Percentiles rank a stretch among this genome's conserved stretches.
Conservation (phyloP, 1,140 invertebrate genomes). For the Lithobius niger region DNA sequence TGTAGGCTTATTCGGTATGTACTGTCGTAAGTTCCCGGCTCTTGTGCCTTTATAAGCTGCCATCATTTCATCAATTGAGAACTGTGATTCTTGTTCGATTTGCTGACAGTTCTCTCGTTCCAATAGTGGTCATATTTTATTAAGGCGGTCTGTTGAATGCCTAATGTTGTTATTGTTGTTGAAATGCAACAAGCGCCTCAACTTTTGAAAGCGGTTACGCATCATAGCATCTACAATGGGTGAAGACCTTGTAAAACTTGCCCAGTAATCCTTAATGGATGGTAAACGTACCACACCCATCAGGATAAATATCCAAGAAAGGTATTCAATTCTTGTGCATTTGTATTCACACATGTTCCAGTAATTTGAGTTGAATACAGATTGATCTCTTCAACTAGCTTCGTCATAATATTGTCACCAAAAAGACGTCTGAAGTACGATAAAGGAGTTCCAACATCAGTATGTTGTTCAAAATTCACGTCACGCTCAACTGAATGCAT, state of each 20-base stretch:
- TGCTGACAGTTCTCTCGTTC: not conserved
- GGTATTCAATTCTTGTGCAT: not conserved
- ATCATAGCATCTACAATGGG: not conserved
- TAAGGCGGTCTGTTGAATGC: not conserved
- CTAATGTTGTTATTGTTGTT: not conserved
- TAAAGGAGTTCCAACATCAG: not conserved
- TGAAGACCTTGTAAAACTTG: not conserved
- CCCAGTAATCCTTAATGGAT: not conserved
- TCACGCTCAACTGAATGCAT: too few species aligned
- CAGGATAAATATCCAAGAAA: not conserved
- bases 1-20: slow-evolving; percentile 29
- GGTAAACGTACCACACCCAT: not conserved
- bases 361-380: not conserved
- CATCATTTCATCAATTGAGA: slow-evolving; percentile 1
- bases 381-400: not conserved
- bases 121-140: not conserved
- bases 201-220: not conserved
- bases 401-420: not conserved
- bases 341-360: not conserved
- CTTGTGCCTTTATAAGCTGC: not conserved
- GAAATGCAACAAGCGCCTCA: not conserved
- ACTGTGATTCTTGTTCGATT: not conserved
- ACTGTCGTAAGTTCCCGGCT: slow-evolving; percentile 25
- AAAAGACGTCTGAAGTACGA: not conserved
- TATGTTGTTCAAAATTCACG: too few species aligned